Base-by-base conservation (phyloP, 1,140 invertebrate species). In the Delia radicum region DNA sequence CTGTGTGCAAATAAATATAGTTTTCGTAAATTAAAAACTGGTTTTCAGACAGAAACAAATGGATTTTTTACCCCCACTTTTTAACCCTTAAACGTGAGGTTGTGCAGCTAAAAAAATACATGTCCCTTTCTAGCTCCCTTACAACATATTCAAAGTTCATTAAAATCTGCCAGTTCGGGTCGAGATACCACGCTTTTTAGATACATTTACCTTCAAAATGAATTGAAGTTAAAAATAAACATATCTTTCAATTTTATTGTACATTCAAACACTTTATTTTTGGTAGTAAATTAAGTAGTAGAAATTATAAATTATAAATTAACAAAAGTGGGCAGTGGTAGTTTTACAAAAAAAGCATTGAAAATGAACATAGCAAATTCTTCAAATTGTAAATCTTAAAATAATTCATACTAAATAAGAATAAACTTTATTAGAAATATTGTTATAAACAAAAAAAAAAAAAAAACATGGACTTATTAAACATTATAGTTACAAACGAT, bases 251-350 rank as follows among this genome's bases (percentile, higher is more conserved):
- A 42, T 42, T 42, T 42, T 42, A 42, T 42, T 42, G n/a, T 1
- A 42, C 37, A 42, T 42, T 42, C n/a, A n/a, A n/a, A n/a, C n/a
- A n/a, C 24, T 6, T 55, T 55, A n/a, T 18, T 55, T 55, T 21
- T 18, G 24, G 18, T 21, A n/a, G 48, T 55, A 55, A 55, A 55
- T 55, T 55, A 55, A 55, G 48, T 55, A 55, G 48, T 55, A 55
- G 18, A 7, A 73, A 48, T 27, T 26, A 73, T 73, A n/a, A n/a
- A n/a, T n/a, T n/a, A n/a, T n/a, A 46, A 73, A 48, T 46, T 55
- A 73, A 73, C 24, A 46, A 55, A n/a, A n/a, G 2, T 27, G 71
- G 37, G 65, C 65, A 69, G 71, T 73, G 71, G 21, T 73, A 73
- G 6, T 27, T 28, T 28, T 42, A 3, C 63, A 28, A 67, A 28